A percentile compares a stretch with the other conserved stretches of the same genome.
phyloP scores from a whole-genome alignment of 2,888 invertebrate species.

The Cyaniris semiargus region DNA sequence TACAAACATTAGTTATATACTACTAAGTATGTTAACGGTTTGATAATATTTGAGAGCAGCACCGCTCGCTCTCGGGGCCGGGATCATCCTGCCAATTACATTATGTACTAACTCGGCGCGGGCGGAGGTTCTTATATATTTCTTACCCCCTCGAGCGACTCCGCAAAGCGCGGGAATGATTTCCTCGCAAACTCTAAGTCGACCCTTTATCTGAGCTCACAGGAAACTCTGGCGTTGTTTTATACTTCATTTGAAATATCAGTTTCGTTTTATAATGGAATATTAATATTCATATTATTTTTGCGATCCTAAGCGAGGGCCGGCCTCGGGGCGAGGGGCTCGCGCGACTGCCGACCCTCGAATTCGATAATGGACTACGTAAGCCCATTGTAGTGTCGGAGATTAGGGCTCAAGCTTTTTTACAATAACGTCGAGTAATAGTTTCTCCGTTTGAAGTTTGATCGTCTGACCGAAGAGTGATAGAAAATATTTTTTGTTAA shows the following conservation, averaged over 20 bases:
- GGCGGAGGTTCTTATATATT: constrained; percentile 53
- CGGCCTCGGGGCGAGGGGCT: constrained; percentile 60
- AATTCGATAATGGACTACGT: constrained; percentile 61
- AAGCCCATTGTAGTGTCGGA: constrained; percentile 60
- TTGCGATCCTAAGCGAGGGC: constrained; percentile 35
- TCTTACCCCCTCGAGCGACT: constrained; percentile 59
- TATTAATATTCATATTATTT: constrained; percentile 18
- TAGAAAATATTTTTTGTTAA: background rate
- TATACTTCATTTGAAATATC: constrained; percentile 3
- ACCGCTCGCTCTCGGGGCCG: constrained; percentile 45
- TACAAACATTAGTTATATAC: background rate
- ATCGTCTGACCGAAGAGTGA: background rate
- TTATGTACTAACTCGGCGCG: constrained; percentile 56
- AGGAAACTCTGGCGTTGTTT: constrained; percentile 9
- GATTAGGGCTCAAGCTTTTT: constrained; percentile 53
- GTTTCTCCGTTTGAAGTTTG: background rate
- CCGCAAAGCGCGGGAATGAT: constrained; percentile 75
- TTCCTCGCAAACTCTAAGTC: constrained; percentile 70
- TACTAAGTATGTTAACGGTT: constrained; percentile 35
- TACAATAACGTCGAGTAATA: background rate
- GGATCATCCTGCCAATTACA: constrained; percentile 53
- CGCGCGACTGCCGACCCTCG: constrained; percentile 56
- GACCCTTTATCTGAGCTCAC: constrained; percentile 57
- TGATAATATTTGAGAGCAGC: constrained; percentile 40
- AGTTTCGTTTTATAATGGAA: background rate